Base-by-base conservation (phyloP, 1,140 invertebrate genomes). In the Leptinotarsa undecemlineata region DNA sequence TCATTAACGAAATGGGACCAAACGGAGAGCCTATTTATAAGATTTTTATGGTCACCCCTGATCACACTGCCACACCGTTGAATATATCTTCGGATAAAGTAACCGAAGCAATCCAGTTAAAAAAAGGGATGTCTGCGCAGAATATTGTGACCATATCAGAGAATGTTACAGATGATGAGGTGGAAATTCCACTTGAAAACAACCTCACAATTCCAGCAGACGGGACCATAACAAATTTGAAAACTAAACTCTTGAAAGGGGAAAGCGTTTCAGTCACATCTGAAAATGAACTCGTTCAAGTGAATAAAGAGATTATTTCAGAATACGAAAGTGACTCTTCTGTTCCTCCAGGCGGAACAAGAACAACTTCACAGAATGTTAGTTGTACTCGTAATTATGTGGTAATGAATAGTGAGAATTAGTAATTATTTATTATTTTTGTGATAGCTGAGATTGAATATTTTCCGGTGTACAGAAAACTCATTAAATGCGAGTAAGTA, bases 21-120 rank as follows among this genome's bases (percentile, higher is more conserved):
- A 77, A 81, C n/a, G 82, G 84, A 62, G 77, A 83, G 13, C 79
- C 83, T 3, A 71, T 84, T 15, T 85, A 86, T 76, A 86, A 86
- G 76, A 86, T 87, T 51, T 87, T 84, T 74, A 85, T 86, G 81
- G 82, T 86, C 4, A 85, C 86, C 14, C 82, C 82, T 0, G 81
- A 85, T 57, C 60, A 86, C 42, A 83, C 79, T 51, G 81, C 85
- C 42, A 76, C 82, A 26, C 83, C 84, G 3, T 72, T 86, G 19
- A 77, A 85, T 80, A 62, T 88, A 82, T 77, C 81, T 87, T 73
- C 84, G 67, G 80, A 83, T 77, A 78, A 64, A 74, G 67, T 76
- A 4, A 47, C 75, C 17, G 60, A 71, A 47, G 73, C 64, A 23
- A 75, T 63, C 19, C 57, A 69, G 20, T 15, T 64, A 20, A 63